Base-by-base conservation (phyloP, 2,888 invertebrate genomes). In the Formica aserva region DNA sequence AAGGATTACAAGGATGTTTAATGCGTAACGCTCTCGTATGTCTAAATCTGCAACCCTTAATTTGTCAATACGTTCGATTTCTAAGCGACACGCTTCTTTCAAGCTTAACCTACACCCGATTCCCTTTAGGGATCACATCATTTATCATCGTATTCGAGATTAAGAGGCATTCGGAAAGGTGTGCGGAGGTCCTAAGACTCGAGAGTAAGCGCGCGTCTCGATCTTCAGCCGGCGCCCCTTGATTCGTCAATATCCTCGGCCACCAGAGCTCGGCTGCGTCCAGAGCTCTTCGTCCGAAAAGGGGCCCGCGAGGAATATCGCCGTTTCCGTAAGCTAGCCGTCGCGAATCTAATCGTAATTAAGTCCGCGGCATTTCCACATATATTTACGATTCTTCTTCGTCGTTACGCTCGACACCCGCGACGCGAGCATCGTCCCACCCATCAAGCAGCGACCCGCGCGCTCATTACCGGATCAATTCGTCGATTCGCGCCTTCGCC, bases 381-480 rank as follows among this genome's bases (percentile, higher is more conserved):
- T 88, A 83, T 86, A 83, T 86, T 85, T 75, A 81, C 76, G 69
- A 71, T 29, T 29, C 78, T 38, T 78, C 57, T 48, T n/a, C 35
- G 76, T 67, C 52, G 38, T 45, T 76, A 35, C 74, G 48, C 72
- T 62, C 75, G 52, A 48, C 18, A n/a, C 15, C 35, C 81, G 55
- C 45, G 9, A 75, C 63, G 63, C 63, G 29, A 63, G 52, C 66
- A 69, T 45, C 83, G 76, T 83, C 71, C 83, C 80, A 65, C 83
- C 84, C 77, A 71, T 82, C 75, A 72, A 48, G 48, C 62, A n/a
- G 32, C 76, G 35, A 55, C 35, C 71, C 72, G 55, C 45, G 69
- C 82, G 67, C 57, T 74, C 85, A 83, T 77, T 83, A 85, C 76
- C 65, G 83, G 77, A 83, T 83, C 85, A 83, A 82, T 84, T 82